A percentile compares a stretch with the other conserved stretches of the same genome.
phyloP scores from a whole-genome alignment of 2,113 vertebrate species.

The Osmerus eperlanus region DNA sequence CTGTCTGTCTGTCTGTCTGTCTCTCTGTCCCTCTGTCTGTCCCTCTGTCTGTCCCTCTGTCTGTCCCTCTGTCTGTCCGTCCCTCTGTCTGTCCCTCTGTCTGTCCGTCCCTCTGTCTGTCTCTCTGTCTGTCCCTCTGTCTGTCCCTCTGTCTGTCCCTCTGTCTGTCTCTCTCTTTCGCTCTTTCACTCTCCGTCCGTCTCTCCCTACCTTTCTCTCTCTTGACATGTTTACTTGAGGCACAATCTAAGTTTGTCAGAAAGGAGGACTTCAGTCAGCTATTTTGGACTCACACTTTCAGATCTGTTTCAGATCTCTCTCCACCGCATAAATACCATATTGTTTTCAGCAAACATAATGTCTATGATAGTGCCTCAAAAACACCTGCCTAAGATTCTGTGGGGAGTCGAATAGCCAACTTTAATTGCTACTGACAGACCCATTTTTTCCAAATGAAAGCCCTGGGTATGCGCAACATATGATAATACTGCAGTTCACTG shows the following conservation, averaged over 20 bases:
- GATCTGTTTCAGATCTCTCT: constrained; percentile 20
- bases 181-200: background rate
- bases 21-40: background rate
- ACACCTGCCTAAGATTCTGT: constrained; percentile 28
- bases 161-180: background rate
- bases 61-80: background rate
- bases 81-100: too few species aligned
- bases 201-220: background rate
- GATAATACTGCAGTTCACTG: constrained; percentile 15
- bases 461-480: constrained; percentile 34
- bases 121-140: too few species aligned
- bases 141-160: background rate
- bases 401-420: constrained; percentile 26
- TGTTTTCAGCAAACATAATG: constrained; percentile 19
- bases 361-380: constrained; percentile 15
- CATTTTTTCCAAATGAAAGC: constrained; percentile 13
- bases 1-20: background rate
- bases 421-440: constrained; percentile 36
- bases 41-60: background rate
- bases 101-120: background rate
- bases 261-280: constrained; percentile 18
- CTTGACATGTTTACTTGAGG: background rate
- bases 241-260: background rate
- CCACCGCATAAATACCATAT: constrained; percentile 36
- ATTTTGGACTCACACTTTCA: constrained; percentile 39